phyloP scores from a whole-genome alignment of 2,888 invertebrate genomes.

The Leuctra nigra region DNA sequence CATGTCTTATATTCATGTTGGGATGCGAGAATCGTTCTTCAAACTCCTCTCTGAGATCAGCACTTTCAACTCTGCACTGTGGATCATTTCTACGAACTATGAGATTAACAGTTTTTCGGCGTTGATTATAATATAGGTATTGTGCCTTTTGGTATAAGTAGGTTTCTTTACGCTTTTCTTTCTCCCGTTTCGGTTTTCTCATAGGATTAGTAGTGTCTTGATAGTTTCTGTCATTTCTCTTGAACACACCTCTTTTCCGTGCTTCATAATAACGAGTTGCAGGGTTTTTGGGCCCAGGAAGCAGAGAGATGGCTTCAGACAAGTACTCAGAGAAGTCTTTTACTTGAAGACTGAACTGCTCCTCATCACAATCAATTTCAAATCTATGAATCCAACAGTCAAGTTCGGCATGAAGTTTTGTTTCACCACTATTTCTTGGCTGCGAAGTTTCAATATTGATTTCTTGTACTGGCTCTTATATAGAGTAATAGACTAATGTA shows the following conservation, averaged over 20 bases:
- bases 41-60: background rate
- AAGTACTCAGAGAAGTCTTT: background rate
- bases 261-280: background rate
- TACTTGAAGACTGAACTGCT: background rate
- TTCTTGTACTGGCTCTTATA: no score
- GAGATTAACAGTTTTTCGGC: background rate
- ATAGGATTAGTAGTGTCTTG: background rate
- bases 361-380: background rate
- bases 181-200: background rate
- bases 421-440: no score
- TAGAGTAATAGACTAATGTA: no score
- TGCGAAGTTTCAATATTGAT: no score
- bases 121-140: background rate
- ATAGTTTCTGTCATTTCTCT: background rate
- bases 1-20: background rate
- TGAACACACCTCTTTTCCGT: background rate
- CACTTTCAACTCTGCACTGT: background rate
- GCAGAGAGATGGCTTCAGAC: background rate
- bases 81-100: background rate
- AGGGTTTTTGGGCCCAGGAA: background rate
- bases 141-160: background rate
- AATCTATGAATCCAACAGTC: background rate
- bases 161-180: background rate
- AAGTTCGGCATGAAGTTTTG: no score
- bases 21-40: background rate